These are phyloP conservation scores for Agrypnus murinus DNA, from an alignment of 2,888 invertebrate species.

Conservation along the genomic window DNA sequence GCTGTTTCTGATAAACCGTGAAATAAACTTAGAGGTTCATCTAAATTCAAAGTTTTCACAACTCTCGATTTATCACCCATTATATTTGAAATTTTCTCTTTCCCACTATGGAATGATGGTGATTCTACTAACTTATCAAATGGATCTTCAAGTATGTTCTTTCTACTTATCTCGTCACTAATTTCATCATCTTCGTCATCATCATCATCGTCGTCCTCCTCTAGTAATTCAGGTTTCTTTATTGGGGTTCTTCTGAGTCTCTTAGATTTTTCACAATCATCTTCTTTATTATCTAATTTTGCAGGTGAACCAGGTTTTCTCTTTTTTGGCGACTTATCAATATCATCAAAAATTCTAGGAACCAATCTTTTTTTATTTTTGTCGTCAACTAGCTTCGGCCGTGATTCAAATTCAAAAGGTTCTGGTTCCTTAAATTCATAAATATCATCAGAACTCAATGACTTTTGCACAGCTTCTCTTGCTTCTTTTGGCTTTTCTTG, in stretches of 20 bases:
- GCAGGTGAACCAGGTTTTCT: slow-evolving; percentile 59
- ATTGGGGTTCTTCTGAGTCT: slow-evolving; percentile 54
- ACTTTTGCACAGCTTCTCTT: slow-evolving; percentile 62
- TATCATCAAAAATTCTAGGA: slow-evolving; percentile 67
- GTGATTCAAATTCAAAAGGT: slow-evolving; percentile 88
- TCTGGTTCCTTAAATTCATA: slow-evolving; percentile 94
- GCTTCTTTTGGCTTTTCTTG: slow-evolving; percentile 55
- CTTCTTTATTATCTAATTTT: slow-evolving; percentile 55
- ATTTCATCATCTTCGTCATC: slow-evolving; percentile 66
- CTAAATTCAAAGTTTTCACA: slow-evolving; percentile 63
- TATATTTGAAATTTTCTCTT: slow-evolving; percentile 53
- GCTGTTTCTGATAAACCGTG: slow-evolving; percentile 66
- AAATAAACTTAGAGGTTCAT: slow-evolving; percentile 70
- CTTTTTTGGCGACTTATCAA: slow-evolving; percentile 66
- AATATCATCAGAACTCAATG: slow-evolving; percentile 75
- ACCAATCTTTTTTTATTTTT: slow-evolving; percentile 65
- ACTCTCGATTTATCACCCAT: slow-evolving; percentile 55
- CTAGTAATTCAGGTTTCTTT: slow-evolving; percentile 51
- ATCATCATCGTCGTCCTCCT: slow-evolving; percentile 62
- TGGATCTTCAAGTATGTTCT: slow-evolving; percentile 68
- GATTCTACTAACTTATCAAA: slow-evolving; percentile 73
- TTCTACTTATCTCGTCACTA: slow-evolving; percentile 60
- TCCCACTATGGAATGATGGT: slow-evolving; percentile 72
- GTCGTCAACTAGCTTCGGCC: slow-evolving; percentile 69
- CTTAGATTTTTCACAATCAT: slow-evolving; percentile 57